Evolutionary conservation across 2,888 invertebrate genomes (phyloP).

Genomic region (Drosophila longiperda): DNA sequence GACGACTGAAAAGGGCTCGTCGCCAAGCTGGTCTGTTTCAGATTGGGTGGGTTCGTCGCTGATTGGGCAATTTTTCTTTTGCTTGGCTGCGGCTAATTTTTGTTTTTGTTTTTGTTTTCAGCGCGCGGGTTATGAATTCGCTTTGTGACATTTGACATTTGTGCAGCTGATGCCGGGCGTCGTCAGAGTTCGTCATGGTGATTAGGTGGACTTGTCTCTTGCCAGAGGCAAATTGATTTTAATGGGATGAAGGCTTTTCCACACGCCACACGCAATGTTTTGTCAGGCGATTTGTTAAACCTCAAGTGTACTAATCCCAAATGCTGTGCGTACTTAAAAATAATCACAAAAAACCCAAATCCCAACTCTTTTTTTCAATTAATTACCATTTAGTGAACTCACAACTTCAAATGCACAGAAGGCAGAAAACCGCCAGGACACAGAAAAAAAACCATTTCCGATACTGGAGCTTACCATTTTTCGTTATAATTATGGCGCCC

Average conservation of each 20-base stretch:
- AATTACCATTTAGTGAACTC: slow-evolving; percentile 61
- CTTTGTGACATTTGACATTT: slow-evolving; percentile 74
- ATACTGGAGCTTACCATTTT: slow-evolving; percentile 30
- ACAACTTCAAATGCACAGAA: slow-evolving; percentile 39
- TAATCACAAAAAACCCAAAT: neutral
- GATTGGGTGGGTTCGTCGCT: slow-evolving; percentile 33
- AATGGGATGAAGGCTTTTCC: slow-evolving; percentile 29
- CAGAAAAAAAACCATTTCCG: slow-evolving; percentile 13
- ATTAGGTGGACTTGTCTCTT: slow-evolving; percentile 37
- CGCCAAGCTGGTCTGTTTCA: slow-evolving; percentile 14
- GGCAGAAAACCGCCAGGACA: slow-evolving; percentile 17
- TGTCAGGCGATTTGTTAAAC: slow-evolving; percentile 34
- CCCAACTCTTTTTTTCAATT: slow-evolving; percentile 47
- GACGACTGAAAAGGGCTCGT: slow-evolving; percentile 71
- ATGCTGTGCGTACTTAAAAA: slow-evolving; percentile 4
- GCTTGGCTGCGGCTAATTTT: slow-evolving; percentile 60
- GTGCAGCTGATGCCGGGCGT: slow-evolving; percentile 56
- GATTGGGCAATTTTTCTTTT: slow-evolving; percentile 73
- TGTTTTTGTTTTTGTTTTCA: slow-evolving; percentile 20
- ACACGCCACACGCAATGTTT: slow-evolving; percentile 13
- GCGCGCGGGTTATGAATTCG: slow-evolving; percentile 66
- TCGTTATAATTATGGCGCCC: slow-evolving; percentile 75
- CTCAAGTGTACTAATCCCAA: slow-evolving; percentile 35
- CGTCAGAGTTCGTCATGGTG: slow-evolving; percentile 65
- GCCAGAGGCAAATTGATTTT: slow-evolving; percentile 56